Base-by-base conservation (phyloP, 2,797 vertebrate species). In the Spea hammondii region DNA sequence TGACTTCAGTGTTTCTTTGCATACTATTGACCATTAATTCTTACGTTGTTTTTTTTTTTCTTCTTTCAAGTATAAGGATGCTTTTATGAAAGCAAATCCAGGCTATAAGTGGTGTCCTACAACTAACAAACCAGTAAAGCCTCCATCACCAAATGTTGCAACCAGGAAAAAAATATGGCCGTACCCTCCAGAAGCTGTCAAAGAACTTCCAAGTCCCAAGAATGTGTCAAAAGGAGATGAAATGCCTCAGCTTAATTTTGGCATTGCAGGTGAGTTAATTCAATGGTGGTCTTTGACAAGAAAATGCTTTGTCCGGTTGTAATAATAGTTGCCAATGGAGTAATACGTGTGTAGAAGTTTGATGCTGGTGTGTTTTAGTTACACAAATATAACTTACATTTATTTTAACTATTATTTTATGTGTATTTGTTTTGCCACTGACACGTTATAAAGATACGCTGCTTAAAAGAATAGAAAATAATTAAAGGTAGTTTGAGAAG, bases 51-150 rank as follows among this genome's bases (percentile, higher is more conserved):
- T 0, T 65, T 71, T 13, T 75, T 86, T 53, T 68, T 85, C n/a
- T 84, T 79, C 87, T 76, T 91, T 90, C 75, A 86, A 99, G 97
- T 98, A 99, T 89, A 99, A 99, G 81, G 97, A 99, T 89, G 97
- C 97, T 47, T 99, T 99, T 85, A 98, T 99, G 96, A 98, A 98
- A 90, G 97, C 97, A 65, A 98, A 99, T 81, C 97, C 97, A 9
- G 97, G 96, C 79, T 99, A 99, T 88, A 98, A 97, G 89, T 99
- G 97, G 97, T 99, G 97, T 90, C 96, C 97, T 60, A 93, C 96
- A 75, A 98, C 95, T 87, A 99, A 96, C 91, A 98, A 98, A 89
- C 96, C 97, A 74, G 92, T 98, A 59, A 99, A 98, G 88, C 94
- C 92, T 66, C 91, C 95, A 45, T 83, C 95, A 73, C 89, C 92